Evolutionary conservation across 2,113 vertebrate genomes (phyloP), one percentile per base, ranked within the genome.

Genomic region (Myiozetetes cayanensis): DNA sequence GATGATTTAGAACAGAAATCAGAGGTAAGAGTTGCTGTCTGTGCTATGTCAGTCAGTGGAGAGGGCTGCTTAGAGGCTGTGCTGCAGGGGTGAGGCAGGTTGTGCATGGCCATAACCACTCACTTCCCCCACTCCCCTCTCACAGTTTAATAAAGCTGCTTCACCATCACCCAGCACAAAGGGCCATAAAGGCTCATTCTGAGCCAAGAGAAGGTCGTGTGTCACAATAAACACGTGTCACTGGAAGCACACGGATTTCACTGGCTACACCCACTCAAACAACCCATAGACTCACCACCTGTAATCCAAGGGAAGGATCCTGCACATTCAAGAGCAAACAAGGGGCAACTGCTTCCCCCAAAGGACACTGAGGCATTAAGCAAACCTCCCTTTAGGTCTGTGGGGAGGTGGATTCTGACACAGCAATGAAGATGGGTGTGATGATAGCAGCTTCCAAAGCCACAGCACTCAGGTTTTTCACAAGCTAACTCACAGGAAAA

Each of bases 81-180:
- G 1, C 53, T 15, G 49, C 30, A 33, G 25, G 37, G 37, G 12
- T 0, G 0, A 17, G 33, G 24, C 23, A 59, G 61, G 43, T 2
- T 37, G 65, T 6, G 33, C 44, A 10, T 0, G 6, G 65, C 55
- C 70, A 10, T 0, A 0, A 31, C 35, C 47, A 14, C 59, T 35
- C 16, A 7, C 49, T 35, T 27, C 72, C 31, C 49, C 18, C 31
- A 35, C 66, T 9, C 49, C 14, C 14, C 73, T 39, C 35, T 12
- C 59, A 27, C 25, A 9, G 35, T 63, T 84, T 15, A 10, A 56
- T 24, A 7, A 37, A 80, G 9, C 11, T 84, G 25, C 18, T 89
- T 53, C 23, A 44, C 53, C 43, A 4, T 0, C 11, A 31, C 11
- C 0, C 10, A 49, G 44, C 65, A 73, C 46, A 43, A 46, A 66